Base-by-base conservation (phyloP, 2,113 vertebrate genomes). In the Myotis yumanensis region DNA sequence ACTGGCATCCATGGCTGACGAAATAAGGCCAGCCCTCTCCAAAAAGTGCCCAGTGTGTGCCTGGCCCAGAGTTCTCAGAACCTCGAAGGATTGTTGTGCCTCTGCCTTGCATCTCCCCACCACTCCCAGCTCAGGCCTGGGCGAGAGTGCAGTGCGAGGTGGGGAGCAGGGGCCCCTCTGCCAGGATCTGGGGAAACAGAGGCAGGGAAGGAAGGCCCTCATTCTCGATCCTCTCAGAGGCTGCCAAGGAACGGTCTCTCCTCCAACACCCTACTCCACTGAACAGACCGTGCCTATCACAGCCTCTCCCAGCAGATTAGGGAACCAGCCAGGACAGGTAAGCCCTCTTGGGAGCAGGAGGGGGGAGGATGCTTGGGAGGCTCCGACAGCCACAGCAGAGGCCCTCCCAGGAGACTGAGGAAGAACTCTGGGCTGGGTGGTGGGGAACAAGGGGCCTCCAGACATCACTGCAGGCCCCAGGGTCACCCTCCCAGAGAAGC, bases 71-170 rank as follows among this genome's bases (percentile, higher is more conserved):
- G 43, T 4, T 46, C 86, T 51, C 40, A 46, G 82, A 86, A 52
- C 17, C 15, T 20, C 11, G 2, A 25, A 51, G 51, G 66, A 20
- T 28, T 11, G 3, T 3, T 30, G 11, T 25, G 0, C 3, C 43
- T 4, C 17, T 15, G 25, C n/a, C 66, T 73, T 14, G 2, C 17
- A 23, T 52, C 46, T 72, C 52, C 17, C 48, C 18, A 6, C 22
- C 2, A 0, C 66, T 23, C 66, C n/a, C 40, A 8, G n/a, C 2
- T 18, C 37, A 32, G 66, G 37, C 43, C 52, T 64, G 72, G 66
- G 23, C 2, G 0, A 8, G 46, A 86, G 0, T 23, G 7, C 5
- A 28, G 43, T 40, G 46, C 0, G 1, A 11, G 17, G 12, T 52
- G 15, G 35, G 35, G n/a, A 43, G 46, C 64, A 79, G 81, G 15